These are phyloP conservation scores for Chaetophractus vellerosus DNA, from an alignment of 2,797 vertebrate species.

Conservation along the genomic window DNA sequence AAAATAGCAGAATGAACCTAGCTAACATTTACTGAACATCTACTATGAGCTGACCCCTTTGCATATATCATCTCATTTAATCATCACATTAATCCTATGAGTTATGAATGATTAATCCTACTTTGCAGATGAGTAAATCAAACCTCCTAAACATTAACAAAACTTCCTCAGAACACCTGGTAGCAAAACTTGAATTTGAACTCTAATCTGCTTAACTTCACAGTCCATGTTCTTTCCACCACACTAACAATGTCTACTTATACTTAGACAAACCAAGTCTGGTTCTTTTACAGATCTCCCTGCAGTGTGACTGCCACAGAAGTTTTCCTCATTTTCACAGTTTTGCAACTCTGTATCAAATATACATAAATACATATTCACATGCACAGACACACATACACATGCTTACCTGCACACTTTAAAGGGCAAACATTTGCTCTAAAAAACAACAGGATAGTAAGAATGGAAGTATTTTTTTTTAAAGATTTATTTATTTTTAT, in stretches of 20 bases:
- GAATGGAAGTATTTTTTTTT: constrained; percentile 45
- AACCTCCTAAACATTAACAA: not conserved
- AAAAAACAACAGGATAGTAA: constrained; percentile 18
- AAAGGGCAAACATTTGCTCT: not conserved
- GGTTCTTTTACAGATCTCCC: not conserved
- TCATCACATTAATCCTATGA: not conserved
- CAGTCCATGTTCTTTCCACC: not conserved
- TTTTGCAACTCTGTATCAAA: not conserved
- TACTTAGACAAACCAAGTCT: not conserved
- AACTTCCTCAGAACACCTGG: not conserved
- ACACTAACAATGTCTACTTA: not conserved
- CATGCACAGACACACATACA: not conserved
- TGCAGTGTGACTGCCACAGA: not conserved
- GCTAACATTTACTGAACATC: too few species aligned
- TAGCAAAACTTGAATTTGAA: constrained; percentile 20
- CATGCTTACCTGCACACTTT: not conserved
- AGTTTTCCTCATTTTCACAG: not conserved
- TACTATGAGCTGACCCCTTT: not conserved
- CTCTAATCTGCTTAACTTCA: not conserved
- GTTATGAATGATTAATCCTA: not conserved
- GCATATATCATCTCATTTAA: not conserved
- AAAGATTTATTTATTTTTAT: too few species aligned
- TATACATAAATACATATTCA: not conserved
- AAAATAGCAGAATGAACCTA: not conserved
- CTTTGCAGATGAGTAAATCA: not conserved